Percentiles rank a stretch among this genome's conserved stretches.
Conservation (phyloP, 2,888 invertebrate genomes). For the Poecilus cupreus region DNA sequence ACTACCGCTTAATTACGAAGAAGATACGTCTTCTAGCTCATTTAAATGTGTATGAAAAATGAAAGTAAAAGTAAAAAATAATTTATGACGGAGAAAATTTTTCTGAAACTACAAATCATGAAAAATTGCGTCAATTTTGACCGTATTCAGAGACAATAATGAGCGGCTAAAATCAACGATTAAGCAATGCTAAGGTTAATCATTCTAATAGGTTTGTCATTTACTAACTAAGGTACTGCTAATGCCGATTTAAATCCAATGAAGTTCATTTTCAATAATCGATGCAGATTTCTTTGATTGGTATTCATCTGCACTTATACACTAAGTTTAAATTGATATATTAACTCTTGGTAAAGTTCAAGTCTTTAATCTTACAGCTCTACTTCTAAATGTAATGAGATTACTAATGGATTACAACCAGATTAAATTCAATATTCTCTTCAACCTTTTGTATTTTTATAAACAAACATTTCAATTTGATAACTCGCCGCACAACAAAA, state of each 20-base stretch:
- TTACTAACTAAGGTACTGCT: slow-evolving; percentile 2
- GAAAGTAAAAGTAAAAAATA: slow-evolving; percentile 56
- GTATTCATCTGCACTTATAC: no score
- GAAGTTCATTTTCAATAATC: background rate
- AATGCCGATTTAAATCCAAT: background rate
- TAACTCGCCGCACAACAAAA: no score
- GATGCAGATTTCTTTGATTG: no score
- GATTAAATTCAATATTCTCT: no score
- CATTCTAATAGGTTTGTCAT: slow-evolving; percentile 46
- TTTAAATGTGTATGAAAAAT: slow-evolving; percentile 47
- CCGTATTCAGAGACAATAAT: slow-evolving; percentile 55
- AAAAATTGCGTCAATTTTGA: slow-evolving; percentile 48
- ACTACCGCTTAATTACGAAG: slow-evolving; percentile 34
- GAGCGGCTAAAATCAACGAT: slow-evolving; percentile 29
- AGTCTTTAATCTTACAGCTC: no score
- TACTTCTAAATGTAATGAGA: no score
- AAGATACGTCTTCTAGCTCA: slow-evolving; percentile 26
- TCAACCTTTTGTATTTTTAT: no score
- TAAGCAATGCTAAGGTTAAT: slow-evolving; percentile 38
- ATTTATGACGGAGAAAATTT: slow-evolving; percentile 27
- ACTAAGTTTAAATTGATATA: no score
- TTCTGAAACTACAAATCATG: slow-evolving; percentile 22
- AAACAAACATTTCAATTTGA: no score
- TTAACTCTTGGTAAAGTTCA: no score
- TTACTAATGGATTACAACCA: no score